Base-by-base conservation (phyloP, 2,113 vertebrate species). In the Catharus bicknelli region DNA sequence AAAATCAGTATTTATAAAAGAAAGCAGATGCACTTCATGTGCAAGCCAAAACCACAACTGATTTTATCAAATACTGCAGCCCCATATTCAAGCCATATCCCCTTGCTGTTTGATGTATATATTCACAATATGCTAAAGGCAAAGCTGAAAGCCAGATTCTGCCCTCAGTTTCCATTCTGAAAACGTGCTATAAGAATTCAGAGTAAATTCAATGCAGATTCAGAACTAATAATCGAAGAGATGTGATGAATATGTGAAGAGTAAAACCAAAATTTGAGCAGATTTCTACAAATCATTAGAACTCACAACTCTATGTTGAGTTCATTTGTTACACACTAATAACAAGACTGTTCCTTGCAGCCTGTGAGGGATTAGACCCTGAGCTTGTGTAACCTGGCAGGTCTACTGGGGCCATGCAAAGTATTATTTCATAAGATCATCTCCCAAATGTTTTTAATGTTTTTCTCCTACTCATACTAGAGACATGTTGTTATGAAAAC, bases 21-120 rank as follows among this genome's bases (percentile, higher is more conserved):
- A 92, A 94, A 94, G 76, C 93, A 96, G 89, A 96, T 83, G 91
- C 66, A 87, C 67, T 76, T 86, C 82, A 83, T 53, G 34, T 87
- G 63, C 55, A 85, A 86, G 91, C 84, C 91, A 94, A 96, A 94
- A 69, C 70, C 72, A 88, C 78, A 77, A 36, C 0, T 81, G 89
- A 86, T 85, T 94, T 93, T 91, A 94, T 90, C 82, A 91, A 90
- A 80, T 77, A 63, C 43, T 87, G 74, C 36, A 90, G 70, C 55
- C 20, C 40, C 55, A 51, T 73, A 47, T 53, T 83, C 87, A 88
- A 81, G 88, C 63, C n/a, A 87, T 62, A 22, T 59, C 34, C 19
- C 36, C 72, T 87, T 54, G 40, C 72, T 79, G 66, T 88, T 80
- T 79, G 70, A 86, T 83, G 76, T 86, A 88, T 83, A 62, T 77